phyloP scores from a whole-genome alignment of 92 coral and sea anemone species.

The Metridium senile region DNA sequence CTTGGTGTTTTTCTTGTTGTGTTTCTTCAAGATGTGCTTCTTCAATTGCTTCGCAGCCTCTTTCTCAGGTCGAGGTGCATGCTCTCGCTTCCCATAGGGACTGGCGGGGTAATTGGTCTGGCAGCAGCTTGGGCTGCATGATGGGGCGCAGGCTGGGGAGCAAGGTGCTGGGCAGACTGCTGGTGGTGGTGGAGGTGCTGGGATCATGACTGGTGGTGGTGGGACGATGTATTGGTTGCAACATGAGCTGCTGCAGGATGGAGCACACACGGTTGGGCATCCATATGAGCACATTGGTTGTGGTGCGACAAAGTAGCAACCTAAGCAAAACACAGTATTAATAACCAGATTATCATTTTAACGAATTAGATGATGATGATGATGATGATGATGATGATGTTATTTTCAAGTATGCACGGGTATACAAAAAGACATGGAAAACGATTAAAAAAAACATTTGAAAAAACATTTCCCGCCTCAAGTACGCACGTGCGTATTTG shows the following conservation, averaged over 20 bases:
- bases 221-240: constrained; percentile 31
- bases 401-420: no score
- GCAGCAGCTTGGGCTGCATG: constrained; percentile 60
- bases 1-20: constrained; percentile 18
- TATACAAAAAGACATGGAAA: no score
- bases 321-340: constrained; percentile 38
- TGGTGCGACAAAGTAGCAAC: constrained; percentile 57
- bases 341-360: no score
- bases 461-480: no score
- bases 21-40: constrained; percentile 62
- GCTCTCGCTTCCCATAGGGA: constrained; percentile 55
- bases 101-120: constrained; percentile 35
- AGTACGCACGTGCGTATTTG: no score
- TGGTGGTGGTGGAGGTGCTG: constrained; percentile 29
- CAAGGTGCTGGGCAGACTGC: constrained; percentile 48
- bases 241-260: constrained; percentile 58
- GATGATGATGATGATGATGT: no score
- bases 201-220: constrained; percentile 19
- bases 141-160: constrained; percentile 46
- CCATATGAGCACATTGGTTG: constrained; percentile 57
- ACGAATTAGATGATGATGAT: no score
- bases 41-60: constrained; percentile 37
- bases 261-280: constrained; percentile 75
- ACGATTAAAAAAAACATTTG: no score
- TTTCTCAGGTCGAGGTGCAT: constrained; percentile 53